Percentiles rank a stretch among this genome's conserved stretches.
These are phyloP conservation scores for Eurystomus glaucurus DNA, from an alignment of 2,797 vertebrate genomes.

Conservation along the genomic window DNA sequence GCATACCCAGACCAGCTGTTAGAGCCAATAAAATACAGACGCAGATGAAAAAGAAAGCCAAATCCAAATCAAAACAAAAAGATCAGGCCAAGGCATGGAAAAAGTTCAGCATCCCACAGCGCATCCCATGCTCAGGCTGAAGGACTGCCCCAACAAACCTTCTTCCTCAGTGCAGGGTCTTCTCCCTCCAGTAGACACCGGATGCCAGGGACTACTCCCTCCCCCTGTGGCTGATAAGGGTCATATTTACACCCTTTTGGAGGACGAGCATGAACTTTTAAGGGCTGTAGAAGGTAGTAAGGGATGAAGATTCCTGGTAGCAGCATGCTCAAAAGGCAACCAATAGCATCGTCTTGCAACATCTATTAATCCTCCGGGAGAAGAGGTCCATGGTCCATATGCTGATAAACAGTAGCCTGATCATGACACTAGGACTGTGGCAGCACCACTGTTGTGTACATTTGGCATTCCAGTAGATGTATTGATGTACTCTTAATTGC, in stretches of 20 bases:
- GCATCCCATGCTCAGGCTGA: background rate
- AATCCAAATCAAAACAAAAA: background rate
- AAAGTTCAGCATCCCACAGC: background rate
- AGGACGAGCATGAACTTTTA: accelerated
- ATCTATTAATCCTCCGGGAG: background rate
- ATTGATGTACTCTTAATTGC: background rate
- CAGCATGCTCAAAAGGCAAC: accelerated
- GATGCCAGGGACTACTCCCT: accelerated
- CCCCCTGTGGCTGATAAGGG: background rate
- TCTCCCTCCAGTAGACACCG: background rate
- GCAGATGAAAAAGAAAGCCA: background rate
- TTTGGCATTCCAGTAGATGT: background rate
- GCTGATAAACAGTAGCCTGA: background rate
- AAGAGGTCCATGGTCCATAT: background rate
- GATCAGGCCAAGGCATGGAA: background rate
- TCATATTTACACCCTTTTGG: background rate
- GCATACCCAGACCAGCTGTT: conserved; percentile 43
- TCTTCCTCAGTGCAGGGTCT: accelerated
- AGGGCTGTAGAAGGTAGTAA: background rate
- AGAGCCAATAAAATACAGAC: background rate
- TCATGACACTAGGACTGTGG: accelerated
- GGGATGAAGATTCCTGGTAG: background rate
- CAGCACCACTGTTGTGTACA: background rate
- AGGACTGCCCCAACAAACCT: background rate
- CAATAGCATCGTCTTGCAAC: background rate